Evolutionary conservation across 2,797 vertebrate genomes (phyloP).

Genomic region (Danionella dracula): DNA sequence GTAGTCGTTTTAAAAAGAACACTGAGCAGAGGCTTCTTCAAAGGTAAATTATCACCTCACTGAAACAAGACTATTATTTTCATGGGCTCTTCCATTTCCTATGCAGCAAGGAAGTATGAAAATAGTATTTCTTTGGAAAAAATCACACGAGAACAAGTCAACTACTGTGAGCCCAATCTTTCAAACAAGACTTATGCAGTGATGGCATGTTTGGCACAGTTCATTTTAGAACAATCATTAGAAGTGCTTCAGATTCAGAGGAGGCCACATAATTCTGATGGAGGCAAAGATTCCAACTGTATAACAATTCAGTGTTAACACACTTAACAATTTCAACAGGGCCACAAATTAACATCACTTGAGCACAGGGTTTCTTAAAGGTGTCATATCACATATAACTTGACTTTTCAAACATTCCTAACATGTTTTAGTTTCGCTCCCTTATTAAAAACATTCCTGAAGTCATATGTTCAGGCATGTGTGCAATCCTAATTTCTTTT

Average conservation of each 20-base stretch:
- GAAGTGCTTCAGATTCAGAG: neutral
- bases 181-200: constrained; percentile 1
- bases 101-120: constrained; percentile 23
- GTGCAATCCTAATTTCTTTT: no score
- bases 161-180: constrained; percentile 13
- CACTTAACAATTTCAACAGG: no score
- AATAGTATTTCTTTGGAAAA: constrained; percentile 41
- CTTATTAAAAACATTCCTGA: no score
- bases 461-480: no score
- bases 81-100: constrained; percentile 44
- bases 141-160: constrained; percentile 23
- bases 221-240: neutral
- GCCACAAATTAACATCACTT: no score
- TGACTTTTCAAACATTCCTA: no score
- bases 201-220: neutral
- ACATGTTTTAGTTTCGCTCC: no score
- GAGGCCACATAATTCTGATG: neutral
- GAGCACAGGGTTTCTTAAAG: no score
- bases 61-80: constrained; percentile 39
- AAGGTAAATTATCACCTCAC: constrained; percentile 44
- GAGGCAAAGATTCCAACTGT: neutral
- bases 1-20: no score
- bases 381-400: no score
- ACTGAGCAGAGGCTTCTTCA: constrained; percentile 30
- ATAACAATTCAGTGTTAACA: no score